These are phyloP conservation scores for Nerophis ophidion DNA, from an alignment of 2,113 vertebrate genomes.

Conservation along the genomic window DNA sequence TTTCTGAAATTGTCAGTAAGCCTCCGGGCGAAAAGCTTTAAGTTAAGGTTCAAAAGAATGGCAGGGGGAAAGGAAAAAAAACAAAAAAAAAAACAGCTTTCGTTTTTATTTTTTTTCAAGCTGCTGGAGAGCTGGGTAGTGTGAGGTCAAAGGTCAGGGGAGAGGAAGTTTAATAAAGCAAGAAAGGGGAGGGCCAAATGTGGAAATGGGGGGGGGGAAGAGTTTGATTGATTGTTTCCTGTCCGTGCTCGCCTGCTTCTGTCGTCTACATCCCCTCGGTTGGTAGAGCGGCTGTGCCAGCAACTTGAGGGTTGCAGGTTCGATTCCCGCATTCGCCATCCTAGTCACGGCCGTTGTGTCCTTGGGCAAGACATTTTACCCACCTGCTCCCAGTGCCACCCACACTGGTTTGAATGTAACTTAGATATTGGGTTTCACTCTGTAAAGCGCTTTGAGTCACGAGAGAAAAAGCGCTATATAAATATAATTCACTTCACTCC, in stretches of 20 bases:
- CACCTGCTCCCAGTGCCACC: too few species aligned
- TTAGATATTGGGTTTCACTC: too few species aligned
- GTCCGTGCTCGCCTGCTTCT: conserved; percentile 29
- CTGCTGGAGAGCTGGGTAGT: conserved; percentile 24
- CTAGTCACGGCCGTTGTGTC: too few species aligned
- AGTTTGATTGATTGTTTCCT: conserved; percentile 61
- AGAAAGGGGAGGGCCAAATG: conserved; percentile 25
- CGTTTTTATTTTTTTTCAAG: conserved; percentile 15
- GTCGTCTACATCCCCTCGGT: conserved; percentile 17
- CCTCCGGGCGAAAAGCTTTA: conserved; percentile 29
- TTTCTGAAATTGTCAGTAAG: conserved; percentile 31
- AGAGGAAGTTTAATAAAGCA: conserved; percentile 63
- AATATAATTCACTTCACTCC: too few species aligned
- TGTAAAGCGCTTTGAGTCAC: too few species aligned
- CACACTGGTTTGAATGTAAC: too few species aligned
- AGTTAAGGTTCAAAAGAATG: conserved; percentile 32
- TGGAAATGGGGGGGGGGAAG: not conserved
- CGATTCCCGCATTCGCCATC: too few species aligned
- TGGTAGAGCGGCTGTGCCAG: too few species aligned
- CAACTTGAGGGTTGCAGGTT: too few species aligned
- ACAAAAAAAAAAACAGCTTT: conserved; percentile 12
- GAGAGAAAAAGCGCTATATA: too few species aligned
- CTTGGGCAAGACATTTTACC: too few species aligned
- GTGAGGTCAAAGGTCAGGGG: conserved; percentile 40
- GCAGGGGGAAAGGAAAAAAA: conserved; percentile 9